These are phyloP conservation scores for Perognathus longimembris DNA, from an alignment of 2,113 vertebrate genomes.

Conservation along the genomic window DNA sequence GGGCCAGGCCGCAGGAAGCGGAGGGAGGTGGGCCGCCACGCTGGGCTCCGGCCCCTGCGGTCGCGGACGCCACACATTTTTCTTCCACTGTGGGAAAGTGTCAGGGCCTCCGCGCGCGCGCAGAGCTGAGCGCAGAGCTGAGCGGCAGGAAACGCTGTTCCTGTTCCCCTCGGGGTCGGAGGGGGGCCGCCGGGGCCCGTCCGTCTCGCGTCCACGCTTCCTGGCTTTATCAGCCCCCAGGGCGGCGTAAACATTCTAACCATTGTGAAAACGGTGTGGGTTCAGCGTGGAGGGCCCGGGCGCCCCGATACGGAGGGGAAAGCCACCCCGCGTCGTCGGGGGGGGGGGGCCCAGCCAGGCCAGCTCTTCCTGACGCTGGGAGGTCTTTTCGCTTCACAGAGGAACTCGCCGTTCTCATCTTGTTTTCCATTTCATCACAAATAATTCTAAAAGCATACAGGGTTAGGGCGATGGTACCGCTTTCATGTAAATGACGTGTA, in stretches of 20 bases:
- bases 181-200: constrained; percentile 72
- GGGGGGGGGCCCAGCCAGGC: no score
- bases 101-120: constrained; percentile 37
- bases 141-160: constrained; percentile 73
- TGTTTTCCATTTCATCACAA: no score
- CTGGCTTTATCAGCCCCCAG: constrained; percentile 45
- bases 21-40: neutral
- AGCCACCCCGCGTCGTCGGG: neutral
- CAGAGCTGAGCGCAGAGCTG: constrained; percentile 23
- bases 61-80: constrained; percentile 70
- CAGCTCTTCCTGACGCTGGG: no score
- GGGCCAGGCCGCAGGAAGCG: no score
- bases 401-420: neutral
- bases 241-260: constrained; percentile 37
- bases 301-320: neutral
- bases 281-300: neutral
- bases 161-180: constrained; percentile 63
- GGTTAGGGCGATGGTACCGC: no score
- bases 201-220: constrained; percentile 62
- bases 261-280: neutral
- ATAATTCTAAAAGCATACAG: no score
- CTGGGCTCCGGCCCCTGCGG: constrained; percentile 19
- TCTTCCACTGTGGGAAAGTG: constrained; percentile 78
- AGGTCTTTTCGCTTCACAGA: constrained; percentile 28
- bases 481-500: no score